These are phyloP conservation scores for Teleogryllus occipitalis DNA, from an alignment of 1,140 invertebrate species.

Conservation along the genomic window DNA sequence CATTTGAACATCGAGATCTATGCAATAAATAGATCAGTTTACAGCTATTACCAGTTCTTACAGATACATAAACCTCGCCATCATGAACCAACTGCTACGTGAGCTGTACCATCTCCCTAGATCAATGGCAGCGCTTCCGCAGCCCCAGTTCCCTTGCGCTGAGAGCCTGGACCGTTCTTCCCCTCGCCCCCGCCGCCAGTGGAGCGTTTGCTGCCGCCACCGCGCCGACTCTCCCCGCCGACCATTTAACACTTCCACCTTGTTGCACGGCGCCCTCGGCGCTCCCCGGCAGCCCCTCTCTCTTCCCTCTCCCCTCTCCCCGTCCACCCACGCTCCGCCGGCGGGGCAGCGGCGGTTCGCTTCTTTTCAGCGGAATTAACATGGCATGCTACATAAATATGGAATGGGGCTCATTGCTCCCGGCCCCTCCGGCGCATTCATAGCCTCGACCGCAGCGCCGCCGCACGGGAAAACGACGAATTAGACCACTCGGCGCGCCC, in stretches of 20 bases:
- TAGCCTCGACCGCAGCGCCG: too few species aligned
- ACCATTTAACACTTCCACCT: background rate
- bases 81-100: too few species aligned
- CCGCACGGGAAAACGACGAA: too few species aligned
- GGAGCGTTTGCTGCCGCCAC: background rate
- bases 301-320: background rate
- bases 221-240: background rate
- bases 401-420: background rate
- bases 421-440: too few species aligned
- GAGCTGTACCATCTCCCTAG: too few species aligned
- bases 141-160: background rate
- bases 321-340: background rate
- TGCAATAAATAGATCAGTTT: too few species aligned
- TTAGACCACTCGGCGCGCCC: too few species aligned
- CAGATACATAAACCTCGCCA: too few species aligned
- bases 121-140: too few species aligned
- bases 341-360: background rate
- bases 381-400: background rate
- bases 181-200: background rate
- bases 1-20: too few species aligned
- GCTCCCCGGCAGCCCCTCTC: too few species aligned
- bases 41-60: too few species aligned
- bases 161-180: background rate
- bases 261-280: background rate
- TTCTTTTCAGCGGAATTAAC: background rate